Base-by-base conservation (phyloP, 2,797 vertebrate species). In the Anniella stebbinsi region DNA sequence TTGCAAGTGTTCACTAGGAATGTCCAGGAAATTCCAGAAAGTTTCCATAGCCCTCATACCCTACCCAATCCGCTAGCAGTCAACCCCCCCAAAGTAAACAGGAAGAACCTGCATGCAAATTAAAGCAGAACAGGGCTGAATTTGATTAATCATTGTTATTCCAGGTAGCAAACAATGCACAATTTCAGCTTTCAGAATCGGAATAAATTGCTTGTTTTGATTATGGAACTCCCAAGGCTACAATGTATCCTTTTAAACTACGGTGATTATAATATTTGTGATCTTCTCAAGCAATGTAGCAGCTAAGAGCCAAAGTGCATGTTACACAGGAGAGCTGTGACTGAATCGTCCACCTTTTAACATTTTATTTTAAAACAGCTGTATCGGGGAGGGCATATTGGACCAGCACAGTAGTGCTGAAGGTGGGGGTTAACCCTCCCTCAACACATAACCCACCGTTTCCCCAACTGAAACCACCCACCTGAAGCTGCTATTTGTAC, bases 181-280 rank as follows among this genome's bases (percentile, higher is more conserved):
- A 48, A 73, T 73, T 73, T n/a, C 13, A 41, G 23, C 12, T 75
- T 75, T 38, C 25, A 86, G 57, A 75, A 75, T 54, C 7, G 38
- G 67, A 36, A 72, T 3, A 54, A 85, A 25, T 21, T 11, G 48
- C 33, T 54, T 54, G 69, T 54, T 85, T 72, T 57, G 33, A 85
- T 54, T 13, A 70, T 51, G 78, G n/a, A 73, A 86, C n/a, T 60
- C 93, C 77, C 54, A 91, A 92, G 60, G 25, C 73, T 90, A 73
- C 82, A 84, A 60, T 13, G 2, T 88, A 57, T 66, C 41, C 78
- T 63, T 45, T 91, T 87, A 89, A 88, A 83, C 36, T 91, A 63
- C 76, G 85, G n/a, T 72, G 11, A 82, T 7, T 80, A 1, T 23
- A 86, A 67, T 30, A 77, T 1, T 69, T 84, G 82, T 69, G 9